Evolutionary conservation across 1,140 invertebrate genomes (phyloP).

Genomic region (Branchinecta lynchi): DNA sequence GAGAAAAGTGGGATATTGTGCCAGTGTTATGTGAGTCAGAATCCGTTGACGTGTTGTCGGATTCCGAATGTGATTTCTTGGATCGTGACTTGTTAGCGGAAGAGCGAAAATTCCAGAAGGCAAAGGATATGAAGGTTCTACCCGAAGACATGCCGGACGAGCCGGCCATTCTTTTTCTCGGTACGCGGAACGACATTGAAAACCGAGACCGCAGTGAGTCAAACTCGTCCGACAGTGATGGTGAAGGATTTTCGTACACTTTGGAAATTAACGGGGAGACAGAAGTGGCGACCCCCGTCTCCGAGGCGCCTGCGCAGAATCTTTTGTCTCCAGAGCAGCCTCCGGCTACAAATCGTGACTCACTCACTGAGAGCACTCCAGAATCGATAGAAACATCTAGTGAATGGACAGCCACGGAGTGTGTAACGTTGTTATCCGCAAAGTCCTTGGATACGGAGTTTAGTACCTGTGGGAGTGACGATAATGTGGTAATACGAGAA

Average conservation of each 20-base stretch:
- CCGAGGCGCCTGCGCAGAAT: neutral
- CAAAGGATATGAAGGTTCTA: neutral
- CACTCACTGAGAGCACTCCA: neutral
- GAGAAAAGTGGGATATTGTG: neutral
- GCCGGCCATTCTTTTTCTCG: neutral
- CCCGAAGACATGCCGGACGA: neutral
- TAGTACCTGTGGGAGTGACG: neutral
- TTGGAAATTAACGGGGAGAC: neutral
- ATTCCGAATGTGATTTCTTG: neutral
- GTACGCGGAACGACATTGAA: neutral
- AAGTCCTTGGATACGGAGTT: neutral
- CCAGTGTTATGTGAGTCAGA: neutral
- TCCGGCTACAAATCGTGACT: too few species aligned
- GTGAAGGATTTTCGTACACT: neutral
- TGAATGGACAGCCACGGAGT: neutral
- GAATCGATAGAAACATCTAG: neutral
- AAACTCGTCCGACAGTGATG: neutral
- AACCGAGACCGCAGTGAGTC: neutral
- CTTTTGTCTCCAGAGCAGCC: too few species aligned
- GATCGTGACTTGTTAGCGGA: slow-evolving; percentile 3
- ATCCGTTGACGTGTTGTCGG: neutral
- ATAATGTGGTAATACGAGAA: neutral
- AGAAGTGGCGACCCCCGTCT: neutral
- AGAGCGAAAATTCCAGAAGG: neutral
- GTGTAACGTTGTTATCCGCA: slow-evolving; percentile 2